phyloP scores from a whole-genome alignment of 2,888 invertebrate species.

The Eupeodes latifasciatus region DNA sequence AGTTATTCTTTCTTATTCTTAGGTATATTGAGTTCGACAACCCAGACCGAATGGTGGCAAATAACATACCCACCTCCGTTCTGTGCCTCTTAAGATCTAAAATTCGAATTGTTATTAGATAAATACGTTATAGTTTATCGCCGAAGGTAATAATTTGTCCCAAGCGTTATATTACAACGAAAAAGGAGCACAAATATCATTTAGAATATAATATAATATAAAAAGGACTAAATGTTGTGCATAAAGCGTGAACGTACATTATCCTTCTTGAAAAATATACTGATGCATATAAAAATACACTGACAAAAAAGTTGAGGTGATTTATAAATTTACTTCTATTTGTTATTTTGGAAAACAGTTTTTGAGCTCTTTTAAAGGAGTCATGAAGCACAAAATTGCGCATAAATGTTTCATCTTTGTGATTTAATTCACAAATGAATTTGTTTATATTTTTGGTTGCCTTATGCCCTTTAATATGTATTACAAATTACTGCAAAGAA shows the following conservation, averaged over 20 bases:
- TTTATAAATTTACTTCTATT: too few species aligned
- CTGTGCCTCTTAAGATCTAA: conserved; percentile 35
- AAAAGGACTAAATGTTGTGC: conserved; percentile 59
- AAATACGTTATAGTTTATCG: conserved; percentile 72
- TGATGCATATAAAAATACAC: conserved; percentile 11
- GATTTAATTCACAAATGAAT: too few species aligned
- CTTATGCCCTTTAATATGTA: too few species aligned
- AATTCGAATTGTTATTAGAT: conserved; percentile 72
- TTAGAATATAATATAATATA: conserved; percentile 20
- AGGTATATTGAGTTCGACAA: conserved; percentile 32
- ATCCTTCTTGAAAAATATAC: conserved; percentile 59
- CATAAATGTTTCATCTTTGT: too few species aligned
- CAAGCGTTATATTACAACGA: conserved; percentile 64
- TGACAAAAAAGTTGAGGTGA: background rate
- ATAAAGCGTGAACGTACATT: conserved; percentile 63
- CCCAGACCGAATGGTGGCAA: conserved; percentile 25
- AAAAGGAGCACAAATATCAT: conserved; percentile 53
- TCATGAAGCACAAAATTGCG: too few species aligned
- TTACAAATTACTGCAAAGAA: too few species aligned
- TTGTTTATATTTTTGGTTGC: too few species aligned
- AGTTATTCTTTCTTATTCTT: conserved; percentile 33
- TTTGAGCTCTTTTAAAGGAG: too few species aligned
- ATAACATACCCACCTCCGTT: background rate
- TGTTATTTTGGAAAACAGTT: too few species aligned
- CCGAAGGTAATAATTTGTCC: conserved; percentile 67